Evolutionary conservation across 1,140 invertebrate genomes (phyloP).

Genomic region (fruit fly (Drosophila melanogaster)): Release_6_plus_ISO1_MT NC_004354.4:543001-543500

Average conservation of each 20-base stretch:
- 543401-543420: no score
- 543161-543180: slow-evolving; percentile 32
- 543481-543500: not conserved
- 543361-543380: no score
- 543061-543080: slow-evolving; percentile 70
- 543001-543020: slow-evolving; percentile 43
- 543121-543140: slow-evolving; percentile 31
- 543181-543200: not conserved
- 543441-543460: no score
- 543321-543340: not conserved
- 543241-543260: slow-evolving; percentile 25
- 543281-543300: no score
- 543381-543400: no score
- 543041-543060: slow-evolving; percentile 80
- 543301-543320: no score
- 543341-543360: no score
- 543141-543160: slow-evolving; percentile 70
- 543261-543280: no score
- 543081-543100: slow-evolving; percentile 17
- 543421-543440: no score
- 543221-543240: slow-evolving; percentile 76
- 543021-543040: slow-evolving; percentile 78
- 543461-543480: no score
- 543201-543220: slow-evolving; percentile 53
- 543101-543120: not conserved